Evolutionary conservation across 1,140 invertebrate genomes (phyloP), one percentile per base, ranked within the genome.

Genomic region (Orussus abietinus): DNA sequence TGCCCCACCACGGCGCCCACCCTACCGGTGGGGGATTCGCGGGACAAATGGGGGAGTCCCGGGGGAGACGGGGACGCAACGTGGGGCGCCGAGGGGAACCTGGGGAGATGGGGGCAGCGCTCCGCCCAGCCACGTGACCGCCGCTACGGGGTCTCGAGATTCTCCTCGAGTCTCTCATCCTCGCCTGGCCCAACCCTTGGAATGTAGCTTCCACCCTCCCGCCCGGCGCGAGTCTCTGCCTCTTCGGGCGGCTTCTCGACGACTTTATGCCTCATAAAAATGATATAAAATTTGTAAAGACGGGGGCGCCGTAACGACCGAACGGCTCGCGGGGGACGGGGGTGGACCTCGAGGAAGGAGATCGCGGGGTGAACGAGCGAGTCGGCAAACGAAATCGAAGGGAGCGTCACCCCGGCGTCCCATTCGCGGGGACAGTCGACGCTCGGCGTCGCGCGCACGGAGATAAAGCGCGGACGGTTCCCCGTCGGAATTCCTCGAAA

Each of bases 281-380:
- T 67, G 58, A 68, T 69, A 70, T 70, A 72, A 70, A 72, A 72
- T 72, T 72, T 72, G 69, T 72, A 70, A 68, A 70, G 67, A 72
- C 61, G 66, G 53, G 59, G 58, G 63, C 42, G 40, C 37, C 52
- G 60, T 66, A 66, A 69, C 62, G 62, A 69, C 55, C 50, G 45
- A 62, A 62, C 59, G 60, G 55, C 65, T 66, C 56, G 48, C 37
- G 36, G 28, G 28, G 32, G 14, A 37, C 17, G 13, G 18, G 26
- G 6, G 28, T 21, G 29, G n/a, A n/a, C n/a, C n/a, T n/a, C 10
- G 22, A 30, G 12, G 14, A 42, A 15, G 18, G 25, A 26, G 34
- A 13, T 25, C 17, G 11, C 12, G 20, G 18, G 11, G 15, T 11
- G 29, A n/a, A n/a, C 4, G 36, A 45, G 38, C 32, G 29, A 25